Base-by-base conservation (phyloP, 2,888 invertebrate species). In the Antheraea assamensis region DNA sequence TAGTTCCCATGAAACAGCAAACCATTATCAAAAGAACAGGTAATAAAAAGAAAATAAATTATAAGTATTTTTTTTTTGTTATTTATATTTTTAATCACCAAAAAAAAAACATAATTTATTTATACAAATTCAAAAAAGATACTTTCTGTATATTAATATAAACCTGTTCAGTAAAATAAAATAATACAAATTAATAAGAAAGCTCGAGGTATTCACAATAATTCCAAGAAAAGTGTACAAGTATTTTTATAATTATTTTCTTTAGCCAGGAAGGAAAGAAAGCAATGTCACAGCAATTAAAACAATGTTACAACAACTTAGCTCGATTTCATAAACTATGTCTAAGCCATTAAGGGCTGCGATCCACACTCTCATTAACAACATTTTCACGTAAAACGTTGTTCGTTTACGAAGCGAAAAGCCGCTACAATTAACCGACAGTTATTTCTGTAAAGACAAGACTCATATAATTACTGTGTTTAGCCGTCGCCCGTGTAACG, bases 351-450 rank as follows among this genome's bases (percentile, higher is more conserved):
- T 90, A 92, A n/a, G 84, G 87, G 83, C 86, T 81, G 86, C 89
- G 88, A 85, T 86, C 90, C 88, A 82, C 85, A 85, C 85, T 76
- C 87, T 90, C 90, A 92, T 92, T 92, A 92, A 88, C 91, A 88
- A 91, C 90, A 89, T 90, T 90, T 89, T 91, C 92, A 91, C 90
- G 91, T 91, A 91, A 90, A 90, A 88, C 87, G 87, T 83, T 86
- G 89, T 88, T 87, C 88, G 86, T 87, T 89, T 90, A 89, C 87
- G 86, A 87, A 81, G 85, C 83, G 87, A 87, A 87, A 87, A 83
- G 85, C 88, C 86, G 86, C 87, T 81, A 87, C 89, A 92, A 92
- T 92, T 93, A 42, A 92, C 88, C 87, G 87, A 92, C 92, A 92
- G 92, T 91, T 92, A 92, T 90, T 90, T 90, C 88, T 90, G 88